Evolutionary conservation across 2,888 invertebrate species (phyloP).

Genomic region (Acanthoscelides obtectus): DNA sequence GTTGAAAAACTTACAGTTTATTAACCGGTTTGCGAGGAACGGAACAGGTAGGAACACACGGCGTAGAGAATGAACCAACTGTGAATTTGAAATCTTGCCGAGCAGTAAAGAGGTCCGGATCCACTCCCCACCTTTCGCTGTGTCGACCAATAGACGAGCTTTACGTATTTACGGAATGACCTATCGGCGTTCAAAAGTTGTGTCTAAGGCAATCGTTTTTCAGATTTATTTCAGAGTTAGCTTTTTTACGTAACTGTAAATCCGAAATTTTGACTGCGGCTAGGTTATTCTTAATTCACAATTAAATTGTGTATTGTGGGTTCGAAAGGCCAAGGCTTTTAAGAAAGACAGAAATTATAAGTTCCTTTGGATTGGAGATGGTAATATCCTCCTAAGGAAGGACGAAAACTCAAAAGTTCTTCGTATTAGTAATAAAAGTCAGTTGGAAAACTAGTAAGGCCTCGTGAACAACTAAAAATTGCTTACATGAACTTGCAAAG

Average conservation of each 20-base stretch:
- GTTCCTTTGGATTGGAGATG: too few relatives aligned
- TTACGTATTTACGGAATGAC: conserved; percentile 24
- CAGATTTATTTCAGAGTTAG: conserved; percentile 9
- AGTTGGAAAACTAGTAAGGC: too few relatives aligned
- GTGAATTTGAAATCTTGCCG: conserved; percentile 35
- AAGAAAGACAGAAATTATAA: too few relatives aligned
- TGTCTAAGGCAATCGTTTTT: conserved; percentile 11
- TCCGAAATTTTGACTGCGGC: neutral
- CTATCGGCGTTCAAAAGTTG: conserved; percentile 16
- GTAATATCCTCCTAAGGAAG: too few relatives aligned
- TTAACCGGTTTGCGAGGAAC: neutral
- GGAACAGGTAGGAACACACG: conserved; percentile 36
- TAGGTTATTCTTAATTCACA: neutral
- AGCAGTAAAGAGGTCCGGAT: conserved; percentile 39
- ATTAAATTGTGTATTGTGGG: neutral
- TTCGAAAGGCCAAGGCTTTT: too few relatives aligned
- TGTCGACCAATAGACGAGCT: conserved; percentile 39
- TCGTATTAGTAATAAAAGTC: too few relatives aligned
- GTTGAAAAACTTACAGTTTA: neutral
- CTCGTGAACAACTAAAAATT: too few relatives aligned
- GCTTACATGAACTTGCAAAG: too few relatives aligned
- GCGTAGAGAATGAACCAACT: conserved; percentile 41
- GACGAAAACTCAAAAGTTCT: too few relatives aligned
- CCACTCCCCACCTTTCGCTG: conserved; percentile 37
- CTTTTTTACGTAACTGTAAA: conserved; percentile 7